Evolutionary conservation across 2,888 invertebrate species (phyloP).

Genomic region (Noctua janthe): DNA sequence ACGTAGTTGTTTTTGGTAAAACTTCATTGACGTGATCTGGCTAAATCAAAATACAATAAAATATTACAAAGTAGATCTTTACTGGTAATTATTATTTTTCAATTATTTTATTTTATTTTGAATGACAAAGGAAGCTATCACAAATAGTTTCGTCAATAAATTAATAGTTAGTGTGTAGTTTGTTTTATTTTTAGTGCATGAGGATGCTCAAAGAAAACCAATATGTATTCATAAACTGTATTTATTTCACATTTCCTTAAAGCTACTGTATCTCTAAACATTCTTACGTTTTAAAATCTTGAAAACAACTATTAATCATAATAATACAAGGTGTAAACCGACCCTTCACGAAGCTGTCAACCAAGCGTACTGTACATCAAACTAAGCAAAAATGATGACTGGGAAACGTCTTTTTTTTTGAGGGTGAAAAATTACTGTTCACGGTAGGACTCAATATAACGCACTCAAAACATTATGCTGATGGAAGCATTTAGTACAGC

Average conservation of each 20-base stretch:
- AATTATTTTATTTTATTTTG: background rate
- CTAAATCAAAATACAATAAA: background rate
- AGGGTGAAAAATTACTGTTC: background rate
- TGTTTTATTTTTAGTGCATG: conserved; percentile 2
- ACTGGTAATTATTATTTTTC: background rate
- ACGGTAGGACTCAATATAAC: background rate
- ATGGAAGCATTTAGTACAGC: background rate
- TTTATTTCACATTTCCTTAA: background rate
- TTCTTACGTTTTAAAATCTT: background rate
- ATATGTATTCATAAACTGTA: background rate
- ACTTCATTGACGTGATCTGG: background rate
- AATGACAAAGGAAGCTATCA: background rate
- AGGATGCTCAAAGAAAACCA: background rate
- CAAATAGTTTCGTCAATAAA: background rate
- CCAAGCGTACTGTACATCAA: background rate
- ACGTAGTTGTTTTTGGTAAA: background rate
- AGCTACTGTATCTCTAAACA: background rate
- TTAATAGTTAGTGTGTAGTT: background rate
- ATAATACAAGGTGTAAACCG: background rate
- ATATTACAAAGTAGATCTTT: background rate
- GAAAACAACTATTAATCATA: background rate
- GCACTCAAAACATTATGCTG: background rate
- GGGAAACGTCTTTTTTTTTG: background rate
- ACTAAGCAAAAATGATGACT: background rate
- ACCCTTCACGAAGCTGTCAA: background rate